Conservation (phyloP, 2,797 vertebrate species). For the Serranus cabrilla region DNA sequence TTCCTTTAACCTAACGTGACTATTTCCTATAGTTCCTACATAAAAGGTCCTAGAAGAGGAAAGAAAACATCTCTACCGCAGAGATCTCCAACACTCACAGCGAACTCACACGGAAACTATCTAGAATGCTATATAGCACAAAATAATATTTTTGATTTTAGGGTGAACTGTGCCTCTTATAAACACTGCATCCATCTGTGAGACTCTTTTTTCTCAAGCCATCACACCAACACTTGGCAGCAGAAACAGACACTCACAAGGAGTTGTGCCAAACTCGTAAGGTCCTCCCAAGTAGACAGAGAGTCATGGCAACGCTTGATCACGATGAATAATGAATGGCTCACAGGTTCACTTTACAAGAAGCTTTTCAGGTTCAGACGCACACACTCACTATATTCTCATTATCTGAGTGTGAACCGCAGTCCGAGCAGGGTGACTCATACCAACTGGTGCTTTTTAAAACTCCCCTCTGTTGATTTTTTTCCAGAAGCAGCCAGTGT, state of each 20-base stretch:
- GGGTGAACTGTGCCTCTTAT: constrained; percentile 51
- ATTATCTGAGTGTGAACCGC: constrained; percentile 66
- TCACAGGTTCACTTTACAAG: constrained; percentile 84
- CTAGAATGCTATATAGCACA: too few species aligned
- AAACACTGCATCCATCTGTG: constrained; percentile 87
- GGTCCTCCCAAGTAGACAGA: constrained; percentile 75
- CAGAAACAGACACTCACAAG: constrained; percentile 62
- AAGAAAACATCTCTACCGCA: too few species aligned
- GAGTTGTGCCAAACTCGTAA: constrained; percentile 69
- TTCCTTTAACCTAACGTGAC: too few species aligned
- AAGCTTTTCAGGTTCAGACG: constrained; percentile 78
- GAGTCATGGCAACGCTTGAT: constrained; percentile 82
- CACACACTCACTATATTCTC: constrained; percentile 70
- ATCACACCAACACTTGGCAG: constrained; percentile 88
- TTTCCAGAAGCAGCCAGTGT: constrained; percentile 19
- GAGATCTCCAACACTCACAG: too few species aligned
- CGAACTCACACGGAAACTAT: too few species aligned
- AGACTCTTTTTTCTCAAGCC: constrained; percentile 87
- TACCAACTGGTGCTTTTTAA: constrained; percentile 33
- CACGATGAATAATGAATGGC: constrained; percentile 83
- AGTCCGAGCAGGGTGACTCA: constrained; percentile 46
- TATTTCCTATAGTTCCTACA: too few species aligned
- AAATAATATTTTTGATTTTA: too few species aligned
- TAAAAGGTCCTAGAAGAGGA: too few species aligned
- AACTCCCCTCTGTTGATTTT: constrained; percentile 27